Evolutionary conservation across 1,140 invertebrate genomes (phyloP).

Genomic region (Andrena cerasifolii): DNA sequence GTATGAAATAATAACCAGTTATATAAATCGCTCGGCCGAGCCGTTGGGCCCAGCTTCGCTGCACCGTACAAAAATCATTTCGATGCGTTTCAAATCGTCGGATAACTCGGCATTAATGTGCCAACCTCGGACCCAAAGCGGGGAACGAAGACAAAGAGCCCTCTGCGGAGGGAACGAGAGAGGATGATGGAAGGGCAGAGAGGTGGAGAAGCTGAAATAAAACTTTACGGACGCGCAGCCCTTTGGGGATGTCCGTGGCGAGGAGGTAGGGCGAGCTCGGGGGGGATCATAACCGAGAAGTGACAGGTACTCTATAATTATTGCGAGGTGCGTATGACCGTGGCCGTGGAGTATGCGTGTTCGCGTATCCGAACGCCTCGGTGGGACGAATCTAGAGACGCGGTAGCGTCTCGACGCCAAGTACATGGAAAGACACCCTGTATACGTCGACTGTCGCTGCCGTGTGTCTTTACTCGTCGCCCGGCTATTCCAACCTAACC

Average conservation of each 20-base stretch:
- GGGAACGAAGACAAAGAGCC: conserved; percentile 30
- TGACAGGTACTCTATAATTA: conserved; percentile 63
- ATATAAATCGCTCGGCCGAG: conserved; percentile 67
- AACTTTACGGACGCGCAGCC: conserved; percentile 40
- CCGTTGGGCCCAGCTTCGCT: conserved; percentile 38
- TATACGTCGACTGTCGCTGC: too few species aligned
- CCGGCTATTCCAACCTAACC: too few species aligned
- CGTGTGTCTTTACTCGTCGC: too few species aligned
- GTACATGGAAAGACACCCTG: too few species aligned
- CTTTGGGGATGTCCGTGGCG: conserved; percentile 48
- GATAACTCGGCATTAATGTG: conserved; percentile 75
- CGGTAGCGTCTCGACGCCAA: too few species aligned
- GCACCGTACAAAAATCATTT: conserved; percentile 67
- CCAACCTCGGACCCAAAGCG: conserved; percentile 53
- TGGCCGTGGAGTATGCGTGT: conserved; percentile 32
- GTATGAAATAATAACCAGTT: conserved; percentile 74
- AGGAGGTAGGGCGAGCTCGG: conserved; percentile 29
- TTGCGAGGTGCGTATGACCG: conserved; percentile 61
- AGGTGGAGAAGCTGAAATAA: conserved; percentile 53
- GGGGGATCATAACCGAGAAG: conserved; percentile 39
- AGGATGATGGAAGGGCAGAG: background rate
- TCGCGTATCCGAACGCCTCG: conserved; percentile 30
- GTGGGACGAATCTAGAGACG: conserved; percentile 57
- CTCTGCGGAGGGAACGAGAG: too few species aligned
- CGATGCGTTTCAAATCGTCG: conserved; percentile 73